Base-by-base conservation (phyloP, 2,888 invertebrate species). In the Xestobium rufovillosum region DNA sequence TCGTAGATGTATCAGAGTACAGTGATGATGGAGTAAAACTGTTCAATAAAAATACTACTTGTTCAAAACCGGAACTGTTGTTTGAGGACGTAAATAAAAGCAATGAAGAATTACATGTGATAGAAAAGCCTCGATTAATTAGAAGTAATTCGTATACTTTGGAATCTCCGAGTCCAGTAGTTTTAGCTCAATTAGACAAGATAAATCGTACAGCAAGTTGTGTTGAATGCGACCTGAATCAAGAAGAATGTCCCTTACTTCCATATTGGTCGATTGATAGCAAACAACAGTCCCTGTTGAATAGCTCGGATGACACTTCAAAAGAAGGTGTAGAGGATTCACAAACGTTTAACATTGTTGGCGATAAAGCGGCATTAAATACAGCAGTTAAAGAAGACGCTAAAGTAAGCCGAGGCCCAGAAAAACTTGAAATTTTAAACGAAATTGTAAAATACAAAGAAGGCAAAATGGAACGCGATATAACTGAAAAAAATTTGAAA, bases 121-220 rank as follows among this genome's bases (percentile, higher is more conserved):
- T 14, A 56, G 59, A 37, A 49, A 56, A 64, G 6, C 69, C 57
- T 63, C 68, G 50, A 46, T 60, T 83, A 36, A 69, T 79, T 8
- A 70, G 87, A 33, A 83, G 83, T 53, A 78, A 81, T 42, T 89
- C 89, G 0, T 89, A 88, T 54, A 82, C 83, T 1, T 62, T 89
- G 30, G 77, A 86, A 0, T 69, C 74, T 13, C 88, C 89, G 0
- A 85, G 88, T 53, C 83, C 84, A 1, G 76, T 78, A 43, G 69
- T 89, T 4, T 56, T 81, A 14, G 79, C 79, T 6, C 76, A 78
- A 52, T 64, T 80, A 30, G 70, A 76, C 57, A 68, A 70, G 44
- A n/a, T n/a, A n/a, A n/a, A n/a, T n/a, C n/a, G n/a, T n/a, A n/a
- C n/a, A 70, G 69, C 43, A 17, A 14, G 8, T 34, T 4, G 3